These are phyloP conservation scores for Ceratina calcarata DNA, from an alignment of 1,140 invertebrate genomes.

Conservation along the genomic window DNA sequence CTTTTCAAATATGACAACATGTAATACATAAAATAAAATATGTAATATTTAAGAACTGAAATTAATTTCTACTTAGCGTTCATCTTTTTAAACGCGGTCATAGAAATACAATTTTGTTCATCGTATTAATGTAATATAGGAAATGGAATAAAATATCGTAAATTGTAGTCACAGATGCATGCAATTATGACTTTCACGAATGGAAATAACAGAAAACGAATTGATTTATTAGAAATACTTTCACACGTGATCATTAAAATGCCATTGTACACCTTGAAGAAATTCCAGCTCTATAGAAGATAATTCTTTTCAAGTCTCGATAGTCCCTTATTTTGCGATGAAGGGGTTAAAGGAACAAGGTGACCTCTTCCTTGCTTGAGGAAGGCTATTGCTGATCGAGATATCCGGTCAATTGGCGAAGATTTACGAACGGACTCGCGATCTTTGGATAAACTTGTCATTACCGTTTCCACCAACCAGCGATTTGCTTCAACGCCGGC, in stretches of 20 bases:
- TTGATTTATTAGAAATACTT: not conserved
- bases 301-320: not conserved
- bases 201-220: not conserved
- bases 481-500: constrained; percentile 49
- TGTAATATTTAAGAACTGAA: too few relatives aligned
- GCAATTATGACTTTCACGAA: not conserved
- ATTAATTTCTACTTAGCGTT: too few relatives aligned
- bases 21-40: too few relatives aligned
- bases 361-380: constrained; percentile 12
- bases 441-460: constrained; percentile 46
- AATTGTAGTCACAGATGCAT: not conserved
- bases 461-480: constrained; percentile 17
- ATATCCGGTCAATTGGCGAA: constrained; percentile 38
- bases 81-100: too few relatives aligned
- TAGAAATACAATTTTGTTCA: too few relatives aligned
- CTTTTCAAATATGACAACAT: too few relatives aligned
- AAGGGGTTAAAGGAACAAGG: constrained; percentile 21
- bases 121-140: too few relatives aligned
- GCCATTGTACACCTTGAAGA: not conserved
- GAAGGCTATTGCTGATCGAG: constrained; percentile 30
- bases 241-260: not conserved
- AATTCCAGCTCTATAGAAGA: not conserved
- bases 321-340: not conserved
- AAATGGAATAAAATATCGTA: not conserved
- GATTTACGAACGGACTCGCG: constrained; percentile 47